phyloP scores from a whole-genome alignment of 2,888 invertebrate species.

The Nomada goodeniana region DNA sequence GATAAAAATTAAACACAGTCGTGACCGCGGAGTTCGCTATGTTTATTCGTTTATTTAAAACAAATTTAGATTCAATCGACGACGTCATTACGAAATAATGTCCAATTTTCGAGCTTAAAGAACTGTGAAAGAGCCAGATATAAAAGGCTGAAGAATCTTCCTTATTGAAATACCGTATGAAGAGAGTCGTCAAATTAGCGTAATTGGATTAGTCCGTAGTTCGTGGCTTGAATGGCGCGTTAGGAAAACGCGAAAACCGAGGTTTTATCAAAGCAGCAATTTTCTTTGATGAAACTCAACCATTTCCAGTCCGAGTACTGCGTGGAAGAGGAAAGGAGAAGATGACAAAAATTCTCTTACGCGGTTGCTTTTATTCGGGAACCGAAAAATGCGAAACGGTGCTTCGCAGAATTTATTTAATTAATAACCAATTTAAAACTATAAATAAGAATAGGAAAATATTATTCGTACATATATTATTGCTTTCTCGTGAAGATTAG shows the following conservation, averaged over 20 bases:
- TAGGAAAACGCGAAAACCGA: constrained; percentile 36
- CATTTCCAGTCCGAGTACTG: background rate
- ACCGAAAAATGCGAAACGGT: background rate
- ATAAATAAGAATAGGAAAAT: background rate
- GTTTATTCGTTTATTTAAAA: background rate
- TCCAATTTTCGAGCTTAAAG: constrained; percentile 17
- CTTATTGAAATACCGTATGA: constrained; percentile 23
- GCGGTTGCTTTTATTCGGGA: background rate
- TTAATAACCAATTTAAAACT: background rate
- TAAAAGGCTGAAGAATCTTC: constrained; percentile 8
- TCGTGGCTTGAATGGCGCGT: constrained; percentile 26
- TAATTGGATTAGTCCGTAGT: constrained; percentile 51
- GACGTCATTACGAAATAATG: background rate
- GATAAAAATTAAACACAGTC: background rate
- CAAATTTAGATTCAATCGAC: background rate
- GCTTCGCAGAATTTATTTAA: background rate
- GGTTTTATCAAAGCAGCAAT: constrained; percentile 28
- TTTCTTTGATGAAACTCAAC: constrained; percentile 20
- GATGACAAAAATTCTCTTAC: background rate
- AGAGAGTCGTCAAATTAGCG: constrained; percentile 49
- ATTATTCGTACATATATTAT: background rate
- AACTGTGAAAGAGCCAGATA: background rate
- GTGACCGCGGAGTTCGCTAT: background rate
- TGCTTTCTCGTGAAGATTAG: background rate
- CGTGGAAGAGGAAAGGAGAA: background rate